Evolutionary conservation across 2,888 invertebrate genomes (phyloP), one percentile per base, ranked within the genome.

Genomic region (Argyresthia goedartella): DNA sequence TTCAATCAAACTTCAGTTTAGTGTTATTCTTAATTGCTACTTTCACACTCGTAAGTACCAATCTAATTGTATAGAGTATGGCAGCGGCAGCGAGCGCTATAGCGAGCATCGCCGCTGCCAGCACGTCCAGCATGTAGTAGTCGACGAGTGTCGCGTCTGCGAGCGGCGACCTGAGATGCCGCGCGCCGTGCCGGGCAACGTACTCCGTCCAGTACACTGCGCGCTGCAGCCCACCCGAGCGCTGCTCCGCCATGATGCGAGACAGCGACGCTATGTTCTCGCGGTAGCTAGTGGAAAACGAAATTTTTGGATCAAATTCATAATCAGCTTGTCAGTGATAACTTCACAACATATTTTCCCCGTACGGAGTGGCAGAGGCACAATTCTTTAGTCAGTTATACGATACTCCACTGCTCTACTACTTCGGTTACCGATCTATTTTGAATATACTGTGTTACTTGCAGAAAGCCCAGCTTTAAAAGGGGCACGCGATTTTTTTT

Each of bases 151-250:
- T 15, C 33, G 36, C 39, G 39, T 49, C 36, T 11, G 52, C 49
- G 13, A 49, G 45, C 4, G 52, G 49, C 10, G 52, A 53, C 8
- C 45, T 35, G n/a, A 53, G 52, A 10, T 49, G 43, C 36, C 13
- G n/a, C 3, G 34, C 39, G 1, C 49, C 52, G n/a, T 53, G 36
- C 44, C 44, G 16, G 36, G 49, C 45, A 16, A 53, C 44, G 49
- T 49, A 45, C 14, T 45, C 52, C 11, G 34, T 45, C 44, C 49
- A 49, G 49, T 36, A 45, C 44, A 53, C 39, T 16, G 52, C 49
- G 13, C 42, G 48, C 10, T 53, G 14, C 16, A 53, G 39, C 7
- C 52, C 49, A 8, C 44, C 49, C 10, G 36, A 44, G 14, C 52
- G 49, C n/a, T 53, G 52, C 11, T 45, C 39, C 45, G n/a, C 13